Evolutionary conservation across 2,888 invertebrate genomes (phyloP).

Genomic region (Caenorhabditis imperialis): DNA sequence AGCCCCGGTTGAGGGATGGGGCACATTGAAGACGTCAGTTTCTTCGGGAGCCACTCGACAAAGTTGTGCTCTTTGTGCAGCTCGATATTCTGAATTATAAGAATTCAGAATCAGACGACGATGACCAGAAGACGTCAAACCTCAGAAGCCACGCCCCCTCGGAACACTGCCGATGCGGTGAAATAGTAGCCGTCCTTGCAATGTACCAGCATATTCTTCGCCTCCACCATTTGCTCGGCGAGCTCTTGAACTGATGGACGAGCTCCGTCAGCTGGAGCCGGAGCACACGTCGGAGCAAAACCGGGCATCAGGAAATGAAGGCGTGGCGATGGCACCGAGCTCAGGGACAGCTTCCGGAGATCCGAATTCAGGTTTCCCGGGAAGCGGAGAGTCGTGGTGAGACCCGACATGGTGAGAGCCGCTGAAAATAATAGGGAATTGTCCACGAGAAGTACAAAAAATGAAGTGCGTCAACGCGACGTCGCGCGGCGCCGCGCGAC

Average conservation of each 20-base stretch:
- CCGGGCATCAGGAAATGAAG: slow-evolving; percentile 82
- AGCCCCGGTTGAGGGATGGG: slow-evolving; percentile 92
- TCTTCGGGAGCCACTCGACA: slow-evolving; percentile 92
- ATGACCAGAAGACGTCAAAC: not conserved
- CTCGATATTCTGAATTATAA: slow-evolving; percentile 82
- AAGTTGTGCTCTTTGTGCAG: slow-evolving; percentile 95
- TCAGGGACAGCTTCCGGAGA: slow-evolving; percentile 85
- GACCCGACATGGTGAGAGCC: slow-evolving; percentile 81
- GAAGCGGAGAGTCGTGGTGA: slow-evolving; percentile 84
- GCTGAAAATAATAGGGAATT: slow-evolving; percentile 70
- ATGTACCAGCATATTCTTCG: slow-evolving; percentile 82
- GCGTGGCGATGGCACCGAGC: slow-evolving; percentile 95
- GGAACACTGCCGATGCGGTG: slow-evolving; percentile 82
- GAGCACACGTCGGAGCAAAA: slow-evolving; percentile 91
- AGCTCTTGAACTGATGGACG: slow-evolving; percentile 85
- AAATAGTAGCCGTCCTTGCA: slow-evolving; percentile 82
- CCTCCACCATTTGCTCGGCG: slow-evolving; percentile 85
- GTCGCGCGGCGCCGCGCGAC: no score
- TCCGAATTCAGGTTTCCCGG: slow-evolving; percentile 90
- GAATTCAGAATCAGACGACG: not conserved
- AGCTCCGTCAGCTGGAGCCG: slow-evolving; percentile 82
- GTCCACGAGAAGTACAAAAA: no score
- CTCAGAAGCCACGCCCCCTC: slow-evolving; percentile 82
- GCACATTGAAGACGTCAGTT: slow-evolving; percentile 90
- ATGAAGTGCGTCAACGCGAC: no score